Percentiles rank a stretch among this genome's conserved stretches.
Conservation (phyloP, 2,888 invertebrate genomes). For the Torymus texanus region DNA sequence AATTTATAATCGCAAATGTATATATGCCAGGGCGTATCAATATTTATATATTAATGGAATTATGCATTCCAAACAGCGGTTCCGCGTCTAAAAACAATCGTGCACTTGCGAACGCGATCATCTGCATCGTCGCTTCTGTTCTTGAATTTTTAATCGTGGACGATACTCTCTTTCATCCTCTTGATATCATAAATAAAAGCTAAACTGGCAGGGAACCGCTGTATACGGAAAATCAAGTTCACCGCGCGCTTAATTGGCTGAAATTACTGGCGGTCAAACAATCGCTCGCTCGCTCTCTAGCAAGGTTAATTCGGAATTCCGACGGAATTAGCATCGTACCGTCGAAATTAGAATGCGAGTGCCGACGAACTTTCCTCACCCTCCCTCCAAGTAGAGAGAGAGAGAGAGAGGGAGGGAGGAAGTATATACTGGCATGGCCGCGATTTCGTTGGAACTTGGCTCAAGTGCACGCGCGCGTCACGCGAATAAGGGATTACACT, state of each 20-base stretch:
- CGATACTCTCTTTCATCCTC: too few relatives aligned
- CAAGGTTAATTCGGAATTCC: conserved; percentile 35
- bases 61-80: too few relatives aligned
- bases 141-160: too few relatives aligned
- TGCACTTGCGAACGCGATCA: too few relatives aligned
- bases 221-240: conserved; percentile 19
- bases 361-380: conserved; percentile 21
- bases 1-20: not conserved
- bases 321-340: conserved; percentile 30
- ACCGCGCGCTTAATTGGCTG: conserved; percentile 18
- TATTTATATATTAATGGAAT: too few relatives aligned
- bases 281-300: not conserved
- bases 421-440: not conserved
- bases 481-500: conserved; percentile 21
- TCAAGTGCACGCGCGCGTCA: not conserved
- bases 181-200: too few relatives aligned
- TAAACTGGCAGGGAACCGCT: too few relatives aligned
- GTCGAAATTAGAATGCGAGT: conserved; percentile 21
- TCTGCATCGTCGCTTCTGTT: too few relatives aligned
- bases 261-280: not conserved
- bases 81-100: too few relatives aligned
- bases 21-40: too few relatives aligned
- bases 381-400: not conserved
- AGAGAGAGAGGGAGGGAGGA: not conserved
- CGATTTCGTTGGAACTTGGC: not conserved